Percentiles rank a stretch among this genome's conserved stretches.
phyloP scores from a whole-genome alignment of 2,888 invertebrate genomes.

The Hymenopus coronatus region DNA sequence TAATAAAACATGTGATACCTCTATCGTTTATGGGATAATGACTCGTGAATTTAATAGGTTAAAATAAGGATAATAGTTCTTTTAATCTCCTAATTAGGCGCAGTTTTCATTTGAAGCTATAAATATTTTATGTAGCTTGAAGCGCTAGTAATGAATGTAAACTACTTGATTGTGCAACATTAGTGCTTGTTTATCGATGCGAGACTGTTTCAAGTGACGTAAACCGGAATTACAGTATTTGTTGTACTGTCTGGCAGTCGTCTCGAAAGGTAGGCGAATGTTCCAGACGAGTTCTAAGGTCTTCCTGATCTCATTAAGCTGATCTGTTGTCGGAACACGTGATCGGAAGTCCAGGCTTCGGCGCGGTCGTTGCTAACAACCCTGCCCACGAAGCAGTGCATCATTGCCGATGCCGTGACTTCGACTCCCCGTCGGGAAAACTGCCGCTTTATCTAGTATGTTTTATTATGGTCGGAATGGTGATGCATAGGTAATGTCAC shows the following conservation, averaged over 20 bases:
- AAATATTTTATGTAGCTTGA: too few relatives aligned
- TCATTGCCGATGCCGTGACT: not conserved
- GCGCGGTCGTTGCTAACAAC: not conserved
- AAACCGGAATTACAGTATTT: not conserved
- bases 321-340: not conserved
- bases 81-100: too few relatives aligned
- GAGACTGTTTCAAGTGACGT: not conserved
- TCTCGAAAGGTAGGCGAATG: not conserved
- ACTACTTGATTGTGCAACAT: too few relatives aligned
- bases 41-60: too few relatives aligned
- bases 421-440: not conserved
- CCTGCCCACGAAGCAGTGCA: not conserved
- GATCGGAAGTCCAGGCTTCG: not conserved
- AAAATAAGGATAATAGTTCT: too few relatives aligned
- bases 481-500: not conserved
- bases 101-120: too few relatives aligned
- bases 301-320: constrained; percentile 6
- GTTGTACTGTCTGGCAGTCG: not conserved
- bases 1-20: too few relatives aligned
- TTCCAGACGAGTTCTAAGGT: not conserved
- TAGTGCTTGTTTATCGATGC: not conserved
- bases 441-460: not conserved
- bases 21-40: too few relatives aligned
- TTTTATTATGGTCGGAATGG: not conserved
- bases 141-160: too few relatives aligned